Base-by-base conservation (phyloP, 1,140 invertebrate genomes). In the Pararge aegeria region DNA sequence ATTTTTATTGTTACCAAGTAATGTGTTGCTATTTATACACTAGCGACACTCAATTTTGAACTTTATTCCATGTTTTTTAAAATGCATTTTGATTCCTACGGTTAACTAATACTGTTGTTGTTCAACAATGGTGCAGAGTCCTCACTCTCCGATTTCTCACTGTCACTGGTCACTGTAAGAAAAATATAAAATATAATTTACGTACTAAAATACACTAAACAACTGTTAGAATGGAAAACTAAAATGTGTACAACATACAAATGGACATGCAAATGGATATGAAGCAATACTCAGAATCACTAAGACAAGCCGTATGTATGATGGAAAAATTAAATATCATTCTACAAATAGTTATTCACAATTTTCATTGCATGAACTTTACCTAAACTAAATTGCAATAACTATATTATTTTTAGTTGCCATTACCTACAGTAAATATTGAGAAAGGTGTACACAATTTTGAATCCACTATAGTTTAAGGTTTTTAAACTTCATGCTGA, bases 131-230 rank as follows among this genome's bases (percentile, higher is more conserved):
- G 83, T 29, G 71, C 71, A 0, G 66, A 38, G 42, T 87, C 84
- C 53, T 87, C 84, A 0, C 61, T 20, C 10, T 87, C 84, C 0
- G 80, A 84, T 34, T 70, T 77, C 21, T 86, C 83, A 53, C 78
- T 83, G 55, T 84, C 83, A 73, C 76, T 84, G 64, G 73, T 54
- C 70, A 68, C 84, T 87, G 80, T 7, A 81, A 80, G 64, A 63
- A 44, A 78, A 81, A 68, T 37, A 48, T 15, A 27, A 40, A 38
- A 9, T 58, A 51, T 61, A 60, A 50, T 54, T 58, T n/a, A 60
- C 40, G 53, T 34, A 20, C 10, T 44, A 58, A 57, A 57, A 61
- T 9, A 42, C 29, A 61, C 53, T 49, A 24, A 42, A 55, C 15
- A 16, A 21, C 3, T 15, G 20, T 12, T 24, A 24, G 18, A 24